Percentiles rank a stretch among this genome's conserved stretches.
Conservation (phyloP, 1,140 invertebrate species). For the Drosophila suzukii region DNA sequence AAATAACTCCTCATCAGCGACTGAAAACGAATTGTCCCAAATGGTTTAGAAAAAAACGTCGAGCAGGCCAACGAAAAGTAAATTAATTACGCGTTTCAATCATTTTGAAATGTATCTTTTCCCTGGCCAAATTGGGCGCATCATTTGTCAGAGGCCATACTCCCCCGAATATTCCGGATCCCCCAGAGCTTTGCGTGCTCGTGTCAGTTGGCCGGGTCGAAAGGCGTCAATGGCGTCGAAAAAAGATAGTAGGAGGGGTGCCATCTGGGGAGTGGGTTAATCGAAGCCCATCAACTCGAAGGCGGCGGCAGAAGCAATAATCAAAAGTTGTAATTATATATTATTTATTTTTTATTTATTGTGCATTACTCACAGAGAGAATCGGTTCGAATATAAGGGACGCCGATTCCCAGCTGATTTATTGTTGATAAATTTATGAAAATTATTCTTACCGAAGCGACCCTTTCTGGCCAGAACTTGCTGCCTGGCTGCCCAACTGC, state of each 20-base stretch:
- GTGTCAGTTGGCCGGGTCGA: constrained; percentile 26
- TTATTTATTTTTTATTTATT: constrained; percentile 81
- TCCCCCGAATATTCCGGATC: not conserved
- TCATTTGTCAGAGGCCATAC: constrained; percentile 66
- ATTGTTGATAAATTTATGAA: constrained; percentile 81
- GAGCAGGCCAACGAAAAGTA: constrained; percentile 33
- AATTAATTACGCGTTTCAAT: constrained; percentile 73
- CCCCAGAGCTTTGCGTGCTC: constrained; percentile 2
- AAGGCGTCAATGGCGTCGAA: constrained; percentile 60
- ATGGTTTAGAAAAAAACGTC: constrained; percentile 34
- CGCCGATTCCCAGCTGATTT: constrained; percentile 63
- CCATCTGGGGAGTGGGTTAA: constrained; percentile 11
- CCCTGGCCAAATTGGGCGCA: constrained; percentile 45
- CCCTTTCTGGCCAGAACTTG: constrained; percentile 49
- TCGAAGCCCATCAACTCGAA: constrained; percentile 12
- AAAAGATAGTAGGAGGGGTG: constrained; percentile 31
- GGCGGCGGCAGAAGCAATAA: constrained; percentile 52
- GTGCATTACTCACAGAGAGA: constrained; percentile 60
- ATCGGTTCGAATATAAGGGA: constrained; percentile 1
- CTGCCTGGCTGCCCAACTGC: constrained; percentile 1
- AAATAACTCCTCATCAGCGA: constrained; percentile 40
- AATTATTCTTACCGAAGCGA: constrained; percentile 49
- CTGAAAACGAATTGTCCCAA: constrained; percentile 45
- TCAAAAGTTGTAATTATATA: constrained; percentile 78
- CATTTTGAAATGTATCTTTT: constrained; percentile 67